Conservation (phyloP, 2,797 vertebrate genomes). For the Artibeus jamaicensis region DNA sequence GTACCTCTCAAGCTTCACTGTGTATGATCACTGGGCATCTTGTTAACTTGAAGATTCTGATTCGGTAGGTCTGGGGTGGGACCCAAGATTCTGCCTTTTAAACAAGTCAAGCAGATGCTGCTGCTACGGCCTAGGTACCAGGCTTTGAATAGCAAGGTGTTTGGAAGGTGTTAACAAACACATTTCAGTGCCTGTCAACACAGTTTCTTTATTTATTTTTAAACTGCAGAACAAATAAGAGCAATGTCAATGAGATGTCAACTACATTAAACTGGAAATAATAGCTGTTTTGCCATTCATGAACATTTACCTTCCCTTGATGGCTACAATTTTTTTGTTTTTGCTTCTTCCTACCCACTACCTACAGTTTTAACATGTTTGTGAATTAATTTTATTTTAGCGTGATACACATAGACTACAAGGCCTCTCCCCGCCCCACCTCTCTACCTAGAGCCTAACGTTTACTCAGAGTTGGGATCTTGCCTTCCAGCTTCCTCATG, state of each 20-base stretch:
- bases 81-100: neutral
- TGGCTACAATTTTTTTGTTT: neutral
- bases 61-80: neutral
- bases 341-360: neutral
- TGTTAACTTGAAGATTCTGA: neutral
- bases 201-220: neutral
- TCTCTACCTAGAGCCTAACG: rapidly evolving
- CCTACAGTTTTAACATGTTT: neutral
- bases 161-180: neutral
- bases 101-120: neutral
- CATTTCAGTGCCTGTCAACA: neutral
- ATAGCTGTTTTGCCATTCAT: neutral
- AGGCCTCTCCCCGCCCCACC: rapidly evolving
- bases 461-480: neutral
- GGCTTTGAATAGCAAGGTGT: neutral
- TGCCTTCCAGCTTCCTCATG: neutral
- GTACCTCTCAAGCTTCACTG: too few relatives aligned
- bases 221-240: neutral
- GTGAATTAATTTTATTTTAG: neutral
- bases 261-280: neutral
- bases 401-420: neutral
- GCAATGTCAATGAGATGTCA: neutral
- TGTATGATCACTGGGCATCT: too few relatives aligned
- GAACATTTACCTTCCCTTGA: neutral
- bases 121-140: neutral